phyloP scores from a whole-genome alignment of 2,113 vertebrate genomes.

The Otis tarda region DNA sequence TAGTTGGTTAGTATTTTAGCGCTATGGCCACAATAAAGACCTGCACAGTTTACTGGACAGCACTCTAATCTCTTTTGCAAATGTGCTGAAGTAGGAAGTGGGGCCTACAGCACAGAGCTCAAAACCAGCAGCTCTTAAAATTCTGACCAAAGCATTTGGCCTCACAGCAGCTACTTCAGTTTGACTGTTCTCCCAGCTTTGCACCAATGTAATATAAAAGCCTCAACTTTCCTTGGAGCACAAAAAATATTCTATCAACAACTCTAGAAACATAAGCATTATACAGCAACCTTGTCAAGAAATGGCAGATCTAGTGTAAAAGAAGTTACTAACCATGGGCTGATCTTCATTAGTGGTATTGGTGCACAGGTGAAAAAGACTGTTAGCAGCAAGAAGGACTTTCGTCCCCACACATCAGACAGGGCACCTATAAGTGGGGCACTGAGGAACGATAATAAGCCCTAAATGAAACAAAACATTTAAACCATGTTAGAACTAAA shows the following conservation, averaged over 20 bases:
- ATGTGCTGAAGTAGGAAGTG: background rate
- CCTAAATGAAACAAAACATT: constrained; percentile 66
- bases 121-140: background rate
- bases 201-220: background rate
- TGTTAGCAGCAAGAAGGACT: constrained; percentile 89
- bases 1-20: background rate
- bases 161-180: background rate
- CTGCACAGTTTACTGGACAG: background rate
- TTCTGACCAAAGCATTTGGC: background rate
- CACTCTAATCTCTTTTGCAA: fast-evolving
- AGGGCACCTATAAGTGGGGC: constrained; percentile 89
- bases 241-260: background rate
- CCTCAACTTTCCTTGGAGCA: background rate
- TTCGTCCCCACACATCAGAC: constrained; percentile 90
- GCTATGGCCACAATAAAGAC: background rate
- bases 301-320: background rate
- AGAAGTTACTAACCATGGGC: constrained; percentile 80
- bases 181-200: background rate
- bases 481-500: background rate
- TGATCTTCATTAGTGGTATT: constrained; percentile 91
- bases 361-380: constrained; percentile 91
- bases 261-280: background rate
- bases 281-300: background rate
- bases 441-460: constrained; percentile 87
- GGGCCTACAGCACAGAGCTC: background rate